Evolutionary conservation across 2,797 vertebrate species (phyloP), one percentile per base, ranked within the genome.

Genomic region (Menidia menidia): DNA sequence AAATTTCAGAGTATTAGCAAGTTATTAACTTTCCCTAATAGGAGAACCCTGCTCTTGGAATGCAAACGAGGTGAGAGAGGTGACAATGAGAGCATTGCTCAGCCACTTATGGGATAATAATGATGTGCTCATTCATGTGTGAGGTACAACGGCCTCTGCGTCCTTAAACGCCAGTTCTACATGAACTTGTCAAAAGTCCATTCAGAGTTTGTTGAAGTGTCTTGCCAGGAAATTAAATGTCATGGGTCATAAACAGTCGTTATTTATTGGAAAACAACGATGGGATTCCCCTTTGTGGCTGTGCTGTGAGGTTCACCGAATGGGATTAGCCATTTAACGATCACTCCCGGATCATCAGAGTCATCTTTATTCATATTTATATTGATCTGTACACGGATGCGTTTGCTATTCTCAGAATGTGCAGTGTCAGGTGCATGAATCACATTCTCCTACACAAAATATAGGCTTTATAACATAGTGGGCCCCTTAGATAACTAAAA

Each of bases 21-120:
- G 89, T 92, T 91, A 93, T 92, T 93, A 90, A 92, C 78, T 89
- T 75, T 60, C 62, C 60, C 45, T 89, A 89, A 91, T 90, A 80
- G 84, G 86, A 88, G 90, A 88, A 77, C 85, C 74, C 67, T 67
- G 84, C 85, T 85, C 74, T 51, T 54, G 51, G 88, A 93, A 93
- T 91, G 80, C 83, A 88, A 88, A 92, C 62, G 86, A 91, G 80
- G 83, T 53, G 74, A 76, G 71, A 68, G 81, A 79, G 83, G 84
- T 81, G 88, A 84, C 77, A 78, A 80, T 65, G 78, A 81, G 71
- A 77, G 77, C 73, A 53, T 43, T 12, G 69, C 77, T 80, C 75
- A 66, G 81, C 66, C 64, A 52, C 82, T 85, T 71, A 79, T 66
- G 65, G 80, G 81, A 73, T 89, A 77, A 82, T 90, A 86, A 90